Percentiles rank a stretch among this genome's conserved stretches.
Conservation (phyloP, 2,888 invertebrate species). For the Palloptera scutellata region DNA sequence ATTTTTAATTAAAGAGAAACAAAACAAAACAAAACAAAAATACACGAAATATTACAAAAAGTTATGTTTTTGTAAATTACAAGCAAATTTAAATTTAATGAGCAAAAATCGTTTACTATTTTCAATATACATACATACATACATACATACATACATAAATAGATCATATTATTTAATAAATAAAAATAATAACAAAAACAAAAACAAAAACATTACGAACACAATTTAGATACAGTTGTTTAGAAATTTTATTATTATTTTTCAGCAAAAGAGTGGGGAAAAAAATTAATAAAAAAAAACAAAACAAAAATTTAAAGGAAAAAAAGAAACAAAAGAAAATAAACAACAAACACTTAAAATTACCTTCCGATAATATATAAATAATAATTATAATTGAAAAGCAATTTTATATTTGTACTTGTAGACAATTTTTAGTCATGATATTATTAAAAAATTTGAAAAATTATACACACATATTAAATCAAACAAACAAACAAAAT, state of each 20-base stretch:
- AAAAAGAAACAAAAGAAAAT: no score
- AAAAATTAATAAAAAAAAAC: no score
- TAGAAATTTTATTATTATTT: background rate
- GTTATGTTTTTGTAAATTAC: slow-evolving; percentile 20
- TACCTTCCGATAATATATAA: no score
- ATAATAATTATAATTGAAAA: no score
- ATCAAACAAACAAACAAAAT: background rate
- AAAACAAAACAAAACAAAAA: slow-evolving; percentile 27
- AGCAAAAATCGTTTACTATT: slow-evolving; percentile 29
- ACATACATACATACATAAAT: slow-evolving; percentile 23
- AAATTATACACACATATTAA: slow-evolving; percentile 15
- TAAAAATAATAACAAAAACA: slow-evolving; percentile 31
- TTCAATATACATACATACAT: slow-evolving; percentile 24
- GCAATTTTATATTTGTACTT: no score
- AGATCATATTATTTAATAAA: no score
- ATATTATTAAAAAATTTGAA: slow-evolving; percentile 12
- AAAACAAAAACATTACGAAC: slow-evolving; percentile 34
- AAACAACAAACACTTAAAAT: no score
- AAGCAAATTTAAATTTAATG: no score
- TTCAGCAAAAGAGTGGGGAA: slow-evolving; percentile 16
- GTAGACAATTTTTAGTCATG: slow-evolving; percentile 10
- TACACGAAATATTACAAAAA: slow-evolving; percentile 9
- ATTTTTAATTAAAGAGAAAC: slow-evolving; percentile 12
- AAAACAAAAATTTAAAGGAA: no score
- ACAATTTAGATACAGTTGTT: slow-evolving; percentile 26